These are phyloP conservation scores for Sinocyclocheilus rhinocerous DNA, from an alignment of 2,113 vertebrate species.

Conservation along the genomic window DNA sequence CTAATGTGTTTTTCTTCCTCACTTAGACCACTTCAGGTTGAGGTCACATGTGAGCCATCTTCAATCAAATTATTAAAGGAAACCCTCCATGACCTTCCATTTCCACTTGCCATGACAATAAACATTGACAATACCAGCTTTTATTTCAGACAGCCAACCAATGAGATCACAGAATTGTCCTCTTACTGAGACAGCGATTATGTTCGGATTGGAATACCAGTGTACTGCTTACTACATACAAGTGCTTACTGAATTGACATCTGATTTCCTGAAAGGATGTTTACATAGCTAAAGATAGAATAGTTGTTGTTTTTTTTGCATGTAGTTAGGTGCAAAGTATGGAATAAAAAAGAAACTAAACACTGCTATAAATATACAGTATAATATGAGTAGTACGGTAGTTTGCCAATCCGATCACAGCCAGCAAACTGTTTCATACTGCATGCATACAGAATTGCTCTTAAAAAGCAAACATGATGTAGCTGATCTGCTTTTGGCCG, in stretches of 20 bases:
- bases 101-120: not conserved
- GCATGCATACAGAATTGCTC: slow-evolving; percentile 2
- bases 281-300: not conserved
- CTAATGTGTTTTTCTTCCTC: slow-evolving; percentile 23
- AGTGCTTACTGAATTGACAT: not conserved
- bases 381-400: not conserved
- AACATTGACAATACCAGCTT: not conserved
- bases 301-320: not conserved
- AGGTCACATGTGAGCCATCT: slow-evolving; percentile 23
- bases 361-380: not conserved
- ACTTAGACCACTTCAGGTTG: slow-evolving; percentile 3
- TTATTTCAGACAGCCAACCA: slow-evolving; percentile 3
- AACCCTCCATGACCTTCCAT: not conserved
- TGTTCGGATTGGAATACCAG: not conserved
- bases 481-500: not conserved
- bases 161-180: not conserved
- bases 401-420: not conserved
- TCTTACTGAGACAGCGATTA: not conserved
- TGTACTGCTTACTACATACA: not conserved
- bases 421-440: not conserved
- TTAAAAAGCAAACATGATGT: not conserved
- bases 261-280: not conserved
- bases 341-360: not conserved
- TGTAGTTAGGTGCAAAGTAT: not conserved
- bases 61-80: slow-evolving; percentile 42